Percentiles rank a stretch among this genome's conserved stretches.
Evolutionary conservation across 1,140 invertebrate genomes (phyloP).

Genomic region (Linepithema humile): DNA sequence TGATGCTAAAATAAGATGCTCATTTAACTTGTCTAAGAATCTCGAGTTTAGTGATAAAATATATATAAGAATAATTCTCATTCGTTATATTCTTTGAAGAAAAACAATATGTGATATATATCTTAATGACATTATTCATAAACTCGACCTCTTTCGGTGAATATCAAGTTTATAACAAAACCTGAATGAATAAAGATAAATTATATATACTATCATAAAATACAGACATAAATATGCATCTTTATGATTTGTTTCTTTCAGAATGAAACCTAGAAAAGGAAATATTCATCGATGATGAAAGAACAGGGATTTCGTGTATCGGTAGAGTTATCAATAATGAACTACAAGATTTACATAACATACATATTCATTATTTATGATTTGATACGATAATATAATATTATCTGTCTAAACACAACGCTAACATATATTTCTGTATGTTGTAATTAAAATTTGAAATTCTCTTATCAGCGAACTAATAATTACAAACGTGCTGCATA

Average conservation of each 20-base stretch:
- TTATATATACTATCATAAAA: constrained; percentile 1
- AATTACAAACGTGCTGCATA: constrained; percentile 79
- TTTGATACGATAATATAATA: constrained; percentile 83
- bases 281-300: background rate
- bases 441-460: constrained; percentile 77
- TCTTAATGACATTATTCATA: background rate
- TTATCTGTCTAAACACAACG: constrained; percentile 83
- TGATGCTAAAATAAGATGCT: background rate
- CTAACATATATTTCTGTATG: constrained; percentile 83
- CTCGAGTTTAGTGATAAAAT: background rate
- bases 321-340: constrained; percentile 9
- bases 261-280: background rate
- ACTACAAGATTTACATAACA: constrained; percentile 76
- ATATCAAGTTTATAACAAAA: background rate
- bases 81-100: background rate
- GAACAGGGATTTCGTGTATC: background rate
- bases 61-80: background rate
- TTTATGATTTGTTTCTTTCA: background rate
- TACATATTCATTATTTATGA: constrained; percentile 82
- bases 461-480: constrained; percentile 73
- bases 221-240: background rate
- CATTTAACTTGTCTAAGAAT: background rate
- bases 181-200: background rate
- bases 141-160: background rate
- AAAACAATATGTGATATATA: background rate